phyloP scores from a whole-genome alignment of 1,140 invertebrate genomes.

The Aphis gossypii region DNA sequence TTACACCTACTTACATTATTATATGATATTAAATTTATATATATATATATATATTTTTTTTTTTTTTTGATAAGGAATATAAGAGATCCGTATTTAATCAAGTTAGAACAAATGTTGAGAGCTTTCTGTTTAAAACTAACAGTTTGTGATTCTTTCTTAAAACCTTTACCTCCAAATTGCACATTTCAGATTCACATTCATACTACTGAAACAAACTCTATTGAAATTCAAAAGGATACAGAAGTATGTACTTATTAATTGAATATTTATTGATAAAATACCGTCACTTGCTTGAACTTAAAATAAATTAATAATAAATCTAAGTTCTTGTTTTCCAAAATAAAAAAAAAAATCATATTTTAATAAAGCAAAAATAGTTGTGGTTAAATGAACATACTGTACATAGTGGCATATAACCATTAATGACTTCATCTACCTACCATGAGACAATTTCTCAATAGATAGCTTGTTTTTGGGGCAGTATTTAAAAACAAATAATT shows the following conservation, averaged over 20 bases:
- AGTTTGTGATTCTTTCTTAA: slow-evolving; percentile 65
- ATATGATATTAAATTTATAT: neutral
- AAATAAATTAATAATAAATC: neutral
- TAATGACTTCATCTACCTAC: too few relatives aligned
- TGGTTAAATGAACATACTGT: too few relatives aligned
- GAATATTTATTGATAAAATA: too few relatives aligned
- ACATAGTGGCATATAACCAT: too few relatives aligned
- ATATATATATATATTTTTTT: neutral
- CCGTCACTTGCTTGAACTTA: neutral
- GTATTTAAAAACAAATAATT: too few relatives aligned
- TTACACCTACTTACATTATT: too few relatives aligned
- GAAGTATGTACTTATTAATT: slow-evolving; percentile 21
- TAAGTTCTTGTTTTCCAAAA: neutral
- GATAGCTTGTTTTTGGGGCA: too few relatives aligned
- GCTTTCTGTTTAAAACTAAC: slow-evolving; percentile 69
- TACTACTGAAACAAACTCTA: slow-evolving; percentile 68
- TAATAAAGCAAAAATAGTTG: too few relatives aligned
- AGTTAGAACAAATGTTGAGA: slow-evolving; percentile 69
- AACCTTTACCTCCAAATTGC: slow-evolving; percentile 66
- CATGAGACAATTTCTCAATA: too few relatives aligned
- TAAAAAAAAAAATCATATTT: too few relatives aligned
- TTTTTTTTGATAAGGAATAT: slow-evolving; percentile 38
- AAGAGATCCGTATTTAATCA: slow-evolving; percentile 69
- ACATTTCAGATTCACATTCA: slow-evolving; percentile 69
- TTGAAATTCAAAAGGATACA: slow-evolving; percentile 61